Percentiles rank a stretch among this genome's conserved stretches.
Evolutionary conservation across 2,888 invertebrate genomes (phyloP).

Genomic region (Physocephala rufipes): DNA sequence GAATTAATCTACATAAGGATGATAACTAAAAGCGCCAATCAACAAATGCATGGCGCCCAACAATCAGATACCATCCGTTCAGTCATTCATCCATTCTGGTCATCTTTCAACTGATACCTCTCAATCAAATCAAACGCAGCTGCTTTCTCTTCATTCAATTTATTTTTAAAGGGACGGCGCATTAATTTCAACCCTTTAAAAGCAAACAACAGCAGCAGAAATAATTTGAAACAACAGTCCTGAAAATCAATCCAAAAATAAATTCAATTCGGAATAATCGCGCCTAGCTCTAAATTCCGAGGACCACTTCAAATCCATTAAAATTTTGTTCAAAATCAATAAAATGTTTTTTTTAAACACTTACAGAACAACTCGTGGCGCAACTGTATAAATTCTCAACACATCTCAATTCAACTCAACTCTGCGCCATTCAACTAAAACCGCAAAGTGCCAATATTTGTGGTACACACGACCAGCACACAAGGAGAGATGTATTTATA

Average conservation of each 20-base stretch:
- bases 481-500: too few relatives aligned
- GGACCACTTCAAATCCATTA: conserved; percentile 51
- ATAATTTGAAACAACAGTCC: neutral
- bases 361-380: conserved; percentile 27
- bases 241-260: conserved; percentile 13
- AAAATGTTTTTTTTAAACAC: conserved; percentile 41
- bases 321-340: conserved; percentile 44
- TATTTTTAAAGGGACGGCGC: conserved; percentile 4
- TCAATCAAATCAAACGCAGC: conserved; percentile 19
- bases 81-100: neutral
- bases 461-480: neutral
- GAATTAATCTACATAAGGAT: neutral
- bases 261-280: conserved; percentile 19
- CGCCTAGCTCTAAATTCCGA: neutral
- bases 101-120: neutral
- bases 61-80: neutral
- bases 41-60: neutral
- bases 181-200: conserved; percentile 27
- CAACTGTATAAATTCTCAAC: conserved; percentile 23
- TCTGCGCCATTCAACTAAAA: neutral
- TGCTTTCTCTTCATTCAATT: neutral
- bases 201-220: conserved; percentile 14
- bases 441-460: conserved; percentile 8
- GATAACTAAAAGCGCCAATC: neutral
- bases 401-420: conserved; percentile 11